A percentile compares a stretch with the other conserved stretches of the same genome.
Conservation (phyloP, 2,888 invertebrate species). For the Eupithecia abbreviata region DNA sequence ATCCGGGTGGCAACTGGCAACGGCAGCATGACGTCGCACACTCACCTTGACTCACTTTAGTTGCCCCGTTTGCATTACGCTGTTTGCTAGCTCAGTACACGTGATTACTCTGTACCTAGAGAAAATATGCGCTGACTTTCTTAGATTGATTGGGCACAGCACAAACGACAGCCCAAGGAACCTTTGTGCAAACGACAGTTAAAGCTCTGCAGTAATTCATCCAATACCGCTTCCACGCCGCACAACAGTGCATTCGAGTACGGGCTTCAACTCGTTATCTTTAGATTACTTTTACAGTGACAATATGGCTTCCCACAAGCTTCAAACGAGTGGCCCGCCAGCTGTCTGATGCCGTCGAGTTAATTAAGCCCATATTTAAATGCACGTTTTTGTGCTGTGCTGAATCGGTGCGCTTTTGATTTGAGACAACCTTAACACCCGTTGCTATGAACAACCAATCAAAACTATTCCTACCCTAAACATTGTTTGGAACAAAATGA, state of each 20-base stretch:
- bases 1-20: constrained; percentile 73
- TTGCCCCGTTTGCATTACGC: constrained; percentile 72
- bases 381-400: too few species aligned
- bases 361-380: too few species aligned
- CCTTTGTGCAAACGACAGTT: neutral
- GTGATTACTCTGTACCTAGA: constrained; percentile 65
- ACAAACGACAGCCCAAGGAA: neutral
- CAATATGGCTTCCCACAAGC: too few species aligned
- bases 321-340: too few species aligned
- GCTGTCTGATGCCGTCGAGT: too few species aligned
- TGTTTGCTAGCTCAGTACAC: constrained; percentile 64
- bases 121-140: constrained; percentile 45
- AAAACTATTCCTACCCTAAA: neutral
- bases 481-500: neutral
- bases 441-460: neutral
- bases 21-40: constrained; percentile 63
- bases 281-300: too few species aligned
- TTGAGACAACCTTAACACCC: neutral
- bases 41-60: constrained; percentile 82
- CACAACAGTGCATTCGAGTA: too few species aligned
- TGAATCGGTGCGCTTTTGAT: too few species aligned
- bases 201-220: neutral
- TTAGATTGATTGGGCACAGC: constrained; percentile 14
- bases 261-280: too few species aligned
- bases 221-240: too few species aligned